Evolutionary conservation across 2,113 vertebrate species (phyloP).

Genomic region (Paedocypris sp.): DNA sequence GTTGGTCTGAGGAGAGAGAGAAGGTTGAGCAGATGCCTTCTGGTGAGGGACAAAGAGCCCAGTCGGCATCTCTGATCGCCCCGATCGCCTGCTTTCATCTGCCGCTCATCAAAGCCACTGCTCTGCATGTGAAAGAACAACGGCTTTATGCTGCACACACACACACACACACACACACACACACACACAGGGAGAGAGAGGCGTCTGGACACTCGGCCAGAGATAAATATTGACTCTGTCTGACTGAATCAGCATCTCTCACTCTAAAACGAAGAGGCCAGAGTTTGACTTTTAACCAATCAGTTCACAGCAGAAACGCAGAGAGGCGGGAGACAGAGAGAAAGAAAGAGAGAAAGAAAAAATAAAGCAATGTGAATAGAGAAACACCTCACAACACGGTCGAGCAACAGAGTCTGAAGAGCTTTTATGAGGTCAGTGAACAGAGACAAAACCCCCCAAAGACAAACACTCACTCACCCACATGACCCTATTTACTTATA

Average conservation of each 20-base stretch:
- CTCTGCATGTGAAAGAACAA: conserved; percentile 68
- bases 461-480: conserved; percentile 46
- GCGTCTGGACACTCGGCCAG: conserved; percentile 53
- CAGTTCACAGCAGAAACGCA: background rate
- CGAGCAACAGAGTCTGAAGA: conserved; percentile 21
- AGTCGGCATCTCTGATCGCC: conserved; percentile 36
- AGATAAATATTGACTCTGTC: conserved; percentile 66
- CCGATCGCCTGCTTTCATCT: conserved; percentile 66
- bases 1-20: conserved; percentile 54
- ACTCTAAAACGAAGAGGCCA: conserved; percentile 44
- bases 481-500: conserved; percentile 42
- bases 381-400: too few species aligned
- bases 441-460: conserved; percentile 19
- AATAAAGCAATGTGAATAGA: background rate
- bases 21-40: conserved; percentile 76
- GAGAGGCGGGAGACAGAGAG: background rate
- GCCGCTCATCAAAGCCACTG: conserved; percentile 59
- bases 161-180: conserved; percentile 42
- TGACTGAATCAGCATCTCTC: conserved; percentile 60
- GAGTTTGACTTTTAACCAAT: conserved; percentile 6
- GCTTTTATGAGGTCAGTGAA: conserved; percentile 48
- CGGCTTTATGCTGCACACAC: conserved; percentile 55
- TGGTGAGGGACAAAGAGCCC: conserved; percentile 74
- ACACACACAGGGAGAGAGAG: background rate
- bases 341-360: background rate